Evolutionary conservation across 2,113 vertebrate genomes (phyloP), one percentile per base, ranked within the genome.

Genomic region (Nothoprocta pentlandii): DNA sequence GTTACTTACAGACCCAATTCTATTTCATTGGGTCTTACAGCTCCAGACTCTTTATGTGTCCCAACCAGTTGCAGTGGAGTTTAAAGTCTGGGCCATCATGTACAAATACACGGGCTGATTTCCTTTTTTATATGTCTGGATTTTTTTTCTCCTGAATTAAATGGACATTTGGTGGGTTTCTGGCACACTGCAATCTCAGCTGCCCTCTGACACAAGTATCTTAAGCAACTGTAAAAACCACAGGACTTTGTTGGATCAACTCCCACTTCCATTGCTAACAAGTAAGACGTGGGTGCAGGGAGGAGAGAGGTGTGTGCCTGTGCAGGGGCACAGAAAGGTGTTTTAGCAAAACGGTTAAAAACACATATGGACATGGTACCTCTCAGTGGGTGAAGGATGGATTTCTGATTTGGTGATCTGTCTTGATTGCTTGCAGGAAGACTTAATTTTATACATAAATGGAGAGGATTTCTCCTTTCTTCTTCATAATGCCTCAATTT

Each of bases 271-370:
- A 7, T 32, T 79, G 22, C n/a, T 83, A 23, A 46, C 61, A 64
- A 32, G 3, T 1, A 0, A 66, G n/a, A 14, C 8, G 4, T 47
- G 47, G 19, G 47, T 47, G 47, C 3, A 9, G 47, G 7, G 47
- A 47, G 47, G 41, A 42, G n/a, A 61, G 34, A 59, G 41, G 36
- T 7, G 23, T 53, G 51, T 13, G 16, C 5, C 3, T 56, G 7
- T 66, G 58, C 53, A 66, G 7, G 13, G 4, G 3, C n/a, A n/a
- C 6, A 2, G 15, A 53, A 87, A 71, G 47, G 28, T 32, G 93
- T 91, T 85, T n/a, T 5, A 69, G 42, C 7, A 61, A 92, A 78
- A 79, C 51, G 39, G 16, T 85, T 64, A 34, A 64, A 67, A 84
- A 39, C 25, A 77, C 42, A 39, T 74, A 25, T 19, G 30, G 41